Base-by-base conservation (phyloP, 2,113 vertebrate genomes). In the Pavo muticus region DNA sequence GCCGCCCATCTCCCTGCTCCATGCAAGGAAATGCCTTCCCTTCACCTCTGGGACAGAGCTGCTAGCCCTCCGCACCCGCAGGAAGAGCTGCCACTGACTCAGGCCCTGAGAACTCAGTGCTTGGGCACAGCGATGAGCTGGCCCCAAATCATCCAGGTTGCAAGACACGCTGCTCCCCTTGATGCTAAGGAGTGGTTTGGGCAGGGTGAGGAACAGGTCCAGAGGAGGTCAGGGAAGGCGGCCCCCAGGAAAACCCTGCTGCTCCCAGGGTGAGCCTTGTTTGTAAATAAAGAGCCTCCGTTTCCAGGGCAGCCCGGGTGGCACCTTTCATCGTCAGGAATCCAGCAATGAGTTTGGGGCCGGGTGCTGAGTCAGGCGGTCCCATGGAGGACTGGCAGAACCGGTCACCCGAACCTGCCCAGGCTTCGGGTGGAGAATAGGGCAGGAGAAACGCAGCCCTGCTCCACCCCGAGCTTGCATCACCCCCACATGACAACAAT, bases 261-360 rank as follows among this genome's bases (percentile, higher is more conserved):
- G 17, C 85, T 83, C 71, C 25, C 24, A 2, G 6, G 74, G 47
- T 35, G 19, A 74, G 81, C 72, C 91, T 44, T 96, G 92, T 96
- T 97, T 95, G 96, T 96, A 95, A 96, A 96, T 91, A 97, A 50
- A 74, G 70, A 50, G 80, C 61, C 69, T 44, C 63, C 39, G 81
- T 95, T 92, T 93, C 82, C 81, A 93, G 92, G 85, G 61, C 95
- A 91, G 94, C 63, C 90, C 67, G 32, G 45, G 81, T 50, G 29
- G 50, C 65, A 91, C 90, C 95, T 95, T 95, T 93, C 93, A 91
- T 92, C 91, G 78, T 90, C 86, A 95, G 75, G 90, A 91, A 95
- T 92, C 91, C 82, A 83, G 67, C 88, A 73, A 96, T 78, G 67
- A 80, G 63, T 94, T 95, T 61, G 91, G 95, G 91, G 80, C 82